phyloP scores from a whole-genome alignment of 2,797 vertebrate genomes.

The Carcharodon carcharias region DNA sequence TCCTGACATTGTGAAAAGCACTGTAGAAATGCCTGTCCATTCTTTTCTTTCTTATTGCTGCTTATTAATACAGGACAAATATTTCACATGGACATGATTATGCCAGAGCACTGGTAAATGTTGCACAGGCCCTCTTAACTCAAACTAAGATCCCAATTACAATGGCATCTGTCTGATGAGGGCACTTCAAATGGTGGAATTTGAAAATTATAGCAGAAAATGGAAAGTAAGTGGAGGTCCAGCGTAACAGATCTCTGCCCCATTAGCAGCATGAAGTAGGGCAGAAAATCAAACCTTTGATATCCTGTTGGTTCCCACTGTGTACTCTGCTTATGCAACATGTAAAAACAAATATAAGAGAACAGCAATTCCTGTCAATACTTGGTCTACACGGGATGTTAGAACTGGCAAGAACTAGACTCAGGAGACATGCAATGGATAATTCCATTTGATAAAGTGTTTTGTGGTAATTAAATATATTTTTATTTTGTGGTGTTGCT shows the following conservation, averaged over 20 bases:
- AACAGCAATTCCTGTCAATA: neutral
- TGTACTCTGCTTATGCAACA: neutral
- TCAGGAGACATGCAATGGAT: neutral
- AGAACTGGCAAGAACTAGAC: neutral
- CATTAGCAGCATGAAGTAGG: neutral
- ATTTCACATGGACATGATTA: neutral
- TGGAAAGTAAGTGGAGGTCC: neutral
- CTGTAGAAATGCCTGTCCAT: neutral
- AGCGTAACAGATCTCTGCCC: neutral
- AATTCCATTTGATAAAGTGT: neutral
- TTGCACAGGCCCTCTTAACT: neutral
- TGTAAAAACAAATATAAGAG: neutral
- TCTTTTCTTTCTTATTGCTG: neutral
- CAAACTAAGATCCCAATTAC: neutral
- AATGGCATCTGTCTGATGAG: neutral
- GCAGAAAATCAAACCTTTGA: neutral
- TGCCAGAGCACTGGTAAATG: neutral
- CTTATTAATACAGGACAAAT: neutral
- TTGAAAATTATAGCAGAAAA: neutral
- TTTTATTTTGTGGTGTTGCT: neutral
- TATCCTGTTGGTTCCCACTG: neutral
- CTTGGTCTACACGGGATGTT: neutral
- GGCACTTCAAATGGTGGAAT: neutral
- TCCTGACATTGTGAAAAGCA: neutral
- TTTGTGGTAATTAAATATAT: neutral